These are phyloP conservation scores for crab-eating macaque (Macaca fascicularis) DNA, from an alignment of 2,113 vertebrate genomes.

Conservation along the genomic window T2T-MFA8v1.1 NC_088390.1:80152001-80152500, in stretches of 20 bases:
- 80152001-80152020: rapidly evolving
- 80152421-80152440: rapidly evolving
- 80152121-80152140: rapidly evolving
- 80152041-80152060: neutral
- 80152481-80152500: neutral
- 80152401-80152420: neutral
- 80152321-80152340: neutral
- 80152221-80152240: neutral
- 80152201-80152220: neutral
- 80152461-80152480: neutral
- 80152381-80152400: neutral
- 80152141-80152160: neutral
- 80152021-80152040: neutral
- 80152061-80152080: neutral
- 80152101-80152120: neutral
- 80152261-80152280: neutral
- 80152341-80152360: neutral
- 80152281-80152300: neutral
- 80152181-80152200: neutral
- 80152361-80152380: neutral
- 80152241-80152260: rapidly evolving
- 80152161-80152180: neutral
- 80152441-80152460: neutral
- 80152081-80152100: neutral
- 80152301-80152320: neutral